Percentiles rank a stretch among this genome's conserved stretches.
Evolutionary conservation across 1,140 invertebrate genomes (phyloP).

Genomic region (Magallana angulata): DNA sequence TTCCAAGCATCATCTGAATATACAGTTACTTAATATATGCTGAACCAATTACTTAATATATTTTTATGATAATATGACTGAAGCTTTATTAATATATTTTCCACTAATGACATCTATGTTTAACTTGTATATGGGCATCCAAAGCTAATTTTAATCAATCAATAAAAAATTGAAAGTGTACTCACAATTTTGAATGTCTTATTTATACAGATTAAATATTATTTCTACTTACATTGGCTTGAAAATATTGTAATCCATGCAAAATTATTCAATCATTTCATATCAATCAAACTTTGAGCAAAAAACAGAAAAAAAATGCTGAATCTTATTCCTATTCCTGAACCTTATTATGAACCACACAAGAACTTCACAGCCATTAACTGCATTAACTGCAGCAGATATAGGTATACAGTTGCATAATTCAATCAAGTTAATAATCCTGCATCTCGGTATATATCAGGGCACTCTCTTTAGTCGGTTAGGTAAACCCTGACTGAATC

Average conservation of each 20-base stretch:
- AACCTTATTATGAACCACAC: neutral
- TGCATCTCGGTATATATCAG: neutral
- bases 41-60: too few species aligned
- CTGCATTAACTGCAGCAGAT: neutral
- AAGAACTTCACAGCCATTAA: neutral
- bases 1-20: neutral
- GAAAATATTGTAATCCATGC: constrained; percentile 22
- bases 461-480: neutral
- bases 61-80: too few species aligned
- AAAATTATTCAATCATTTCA: constrained; percentile 15
- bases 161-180: too few species aligned
- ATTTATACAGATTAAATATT: neutral
- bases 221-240: neutral
- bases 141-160: too few species aligned
- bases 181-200: too few species aligned
- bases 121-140: too few species aligned
- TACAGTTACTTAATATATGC: too few species aligned
- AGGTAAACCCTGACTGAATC: neutral
- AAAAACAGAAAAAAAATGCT: neutral
- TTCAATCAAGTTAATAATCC: neutral
- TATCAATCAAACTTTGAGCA: neutral
- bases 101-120: too few species aligned
- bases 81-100: too few species aligned
- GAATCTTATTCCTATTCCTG: neutral
- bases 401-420: neutral